phyloP scores from a whole-genome alignment of 1,140 invertebrate genomes.

The Drosophila triauraria region DNA sequence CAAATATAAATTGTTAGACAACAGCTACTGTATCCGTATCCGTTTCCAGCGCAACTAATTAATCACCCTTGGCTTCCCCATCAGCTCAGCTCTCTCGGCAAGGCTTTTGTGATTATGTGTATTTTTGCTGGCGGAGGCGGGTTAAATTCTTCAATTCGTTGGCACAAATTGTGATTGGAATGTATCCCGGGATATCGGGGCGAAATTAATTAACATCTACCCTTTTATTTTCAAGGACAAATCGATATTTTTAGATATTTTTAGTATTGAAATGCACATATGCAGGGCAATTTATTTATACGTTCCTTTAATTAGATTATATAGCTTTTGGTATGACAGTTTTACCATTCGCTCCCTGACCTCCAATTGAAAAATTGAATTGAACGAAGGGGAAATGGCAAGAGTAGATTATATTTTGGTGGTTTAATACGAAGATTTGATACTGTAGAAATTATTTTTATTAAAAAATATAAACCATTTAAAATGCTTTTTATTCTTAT shows the following conservation, averaged over 20 bases:
- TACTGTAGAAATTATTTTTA: neutral
- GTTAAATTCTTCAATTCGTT: slow-evolving; percentile 14
- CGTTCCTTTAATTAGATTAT: neutral
- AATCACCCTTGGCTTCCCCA: slow-evolving; percentile 30
- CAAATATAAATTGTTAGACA: slow-evolving; percentile 34
- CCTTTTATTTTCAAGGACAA: slow-evolving; percentile 20
- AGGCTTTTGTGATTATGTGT: slow-evolving; percentile 33
- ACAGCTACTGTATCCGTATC: slow-evolving; percentile 29
- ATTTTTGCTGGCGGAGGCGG: neutral
- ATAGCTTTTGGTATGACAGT: neutral
- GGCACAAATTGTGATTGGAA: slow-evolving; percentile 29
- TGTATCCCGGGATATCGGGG: slow-evolving; percentile 11
- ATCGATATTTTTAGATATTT: neutral
- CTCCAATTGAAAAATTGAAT: slow-evolving; percentile 1
- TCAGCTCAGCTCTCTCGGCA: slow-evolving; percentile 12
- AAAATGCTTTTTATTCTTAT: too few species aligned
- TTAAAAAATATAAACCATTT: too few species aligned
- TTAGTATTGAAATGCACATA: neutral
- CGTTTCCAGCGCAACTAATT: slow-evolving; percentile 43
- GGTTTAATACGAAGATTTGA: neutral
- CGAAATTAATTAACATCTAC: slow-evolving; percentile 21
- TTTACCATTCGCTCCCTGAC: neutral
- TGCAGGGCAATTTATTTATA: neutral
- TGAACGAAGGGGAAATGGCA: neutral
- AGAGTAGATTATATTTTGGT: too few species aligned